Evolutionary conservation across 2,113 vertebrate species (phyloP), one percentile per base, ranked within the genome.

Genomic region (Asarcornis scutulata): DNA sequence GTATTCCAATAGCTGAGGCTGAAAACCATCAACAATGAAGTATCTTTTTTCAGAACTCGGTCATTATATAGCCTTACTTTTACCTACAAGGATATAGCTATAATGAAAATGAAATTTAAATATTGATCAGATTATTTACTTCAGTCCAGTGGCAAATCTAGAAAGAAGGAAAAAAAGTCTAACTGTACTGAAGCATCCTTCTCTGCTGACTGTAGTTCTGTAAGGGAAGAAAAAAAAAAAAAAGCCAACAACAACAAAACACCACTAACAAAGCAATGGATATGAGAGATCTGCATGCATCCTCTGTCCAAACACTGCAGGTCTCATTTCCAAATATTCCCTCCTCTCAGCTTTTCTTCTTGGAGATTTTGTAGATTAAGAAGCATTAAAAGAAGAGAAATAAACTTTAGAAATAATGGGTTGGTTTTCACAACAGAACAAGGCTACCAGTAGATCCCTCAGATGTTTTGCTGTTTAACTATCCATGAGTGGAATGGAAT

Each of bases 291-390:
- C 27, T n/a, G 23, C 11, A 20, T 0, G 18, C 21, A 64, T 76
- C 21, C 40, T 36, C 34, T 8, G 17, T 8, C 8, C 62, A 64
- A 3, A 60, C 42, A 23, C 52, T 21, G 29, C 12, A 44, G 20
- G 8, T 0, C 0, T 6, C 14, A 11, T 18, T 23, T 62, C 17
- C 32, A 93, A 83, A 56, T 27, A 42, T 3, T 38, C 13, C 36
- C 66, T 82, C 25, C 8, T 73, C 9, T 15, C 21, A 68, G 8
- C 63, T 84, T 48, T 17, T 62, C 25, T 73, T 92, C 17, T 40
- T 40, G 40, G 40, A 40, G 40, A 40, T 40, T 13, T 40, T 53
- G 8, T 44, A 32, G 6, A 38, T 80, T 80, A 73, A n/a, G 42
- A 80, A 73, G 6, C 3, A 27, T 56, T 25, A 86, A 80, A 83